phyloP scores from a whole-genome alignment of 2,113 vertebrate genomes.

The Cygnus buccinator region DNA sequence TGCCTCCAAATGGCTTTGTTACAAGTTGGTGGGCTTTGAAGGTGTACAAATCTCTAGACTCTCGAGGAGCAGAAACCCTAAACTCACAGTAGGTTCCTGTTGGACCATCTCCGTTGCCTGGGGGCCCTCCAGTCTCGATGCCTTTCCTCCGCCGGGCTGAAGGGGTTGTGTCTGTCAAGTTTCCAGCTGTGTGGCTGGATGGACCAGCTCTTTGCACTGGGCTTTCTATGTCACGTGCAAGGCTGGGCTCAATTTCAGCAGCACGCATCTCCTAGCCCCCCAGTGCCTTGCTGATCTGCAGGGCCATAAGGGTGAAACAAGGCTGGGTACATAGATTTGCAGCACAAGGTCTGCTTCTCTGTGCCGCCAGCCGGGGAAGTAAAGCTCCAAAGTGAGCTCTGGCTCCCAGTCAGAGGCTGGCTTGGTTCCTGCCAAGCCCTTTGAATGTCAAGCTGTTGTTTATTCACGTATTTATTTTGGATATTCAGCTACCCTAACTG shows the following conservation, averaged over 20 bases:
- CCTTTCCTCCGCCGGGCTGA: too few species aligned
- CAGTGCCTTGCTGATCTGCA: accelerated
- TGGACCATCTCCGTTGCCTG: too few species aligned
- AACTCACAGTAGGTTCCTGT: background rate
- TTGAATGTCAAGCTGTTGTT: background rate
- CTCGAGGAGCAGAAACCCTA: background rate
- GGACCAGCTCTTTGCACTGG: background rate
- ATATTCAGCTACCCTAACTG: background rate
- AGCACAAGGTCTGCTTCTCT: background rate
- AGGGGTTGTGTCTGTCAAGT: background rate
- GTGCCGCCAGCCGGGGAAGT: background rate
- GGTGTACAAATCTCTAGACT: background rate
- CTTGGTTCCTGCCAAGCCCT: background rate
- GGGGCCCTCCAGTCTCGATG: background rate
- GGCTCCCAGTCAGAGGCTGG: background rate
- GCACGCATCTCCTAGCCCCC: background rate
- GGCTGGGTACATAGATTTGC: background rate
- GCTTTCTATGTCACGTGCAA: background rate
- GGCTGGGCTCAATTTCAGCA: background rate
- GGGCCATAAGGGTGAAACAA: background rate
- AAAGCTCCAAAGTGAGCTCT: background rate
- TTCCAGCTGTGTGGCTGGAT: background rate
- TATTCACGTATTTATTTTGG: background rate
- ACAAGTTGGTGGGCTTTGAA: background rate
- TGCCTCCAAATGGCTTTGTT: background rate